Base-by-base conservation (phyloP, 1,140 invertebrate genomes). In the Babylonia areolata region DNA sequence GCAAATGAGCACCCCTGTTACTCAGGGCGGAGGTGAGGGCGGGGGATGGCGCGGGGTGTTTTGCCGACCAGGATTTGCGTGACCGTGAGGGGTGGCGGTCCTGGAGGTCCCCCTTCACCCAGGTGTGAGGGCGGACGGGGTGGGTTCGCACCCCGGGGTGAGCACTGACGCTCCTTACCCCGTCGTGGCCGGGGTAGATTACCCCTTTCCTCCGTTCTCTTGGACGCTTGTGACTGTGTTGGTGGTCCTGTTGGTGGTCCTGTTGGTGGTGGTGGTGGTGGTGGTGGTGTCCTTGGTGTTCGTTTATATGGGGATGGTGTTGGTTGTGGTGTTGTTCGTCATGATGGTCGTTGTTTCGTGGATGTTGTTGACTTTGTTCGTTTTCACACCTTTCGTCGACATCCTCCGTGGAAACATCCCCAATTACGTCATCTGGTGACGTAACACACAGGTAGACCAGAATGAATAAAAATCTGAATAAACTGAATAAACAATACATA, bases 11-110 rank as follows among this genome's bases (percentile, higher is more conserved):
- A 23, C 12, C 5, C 58, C 28, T 64, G 20, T 28, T n/a, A 64
- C 28, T 64, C 0, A 23, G 15, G 28, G 58, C 15, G 28, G 58
- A 23, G 12, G 28, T n/a, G 58, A 12, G 58, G 28, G 23, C 23
- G 28, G 58, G 5, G 5, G 58, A 77, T 35, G 39, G 17, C 73
- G 75, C 11, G 20, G 37, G 1, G 17, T 77, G 35, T 40, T 40
- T 77, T 17, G 75, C 75, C 12, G 75, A 77, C 75, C 75, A 77
- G 6, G 75, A 17, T 23, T 77, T 77, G 33, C 75, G 75, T 15
- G 20, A 9, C n/a, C 46, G 46, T 17, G 46, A 9, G 9, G 46
- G 9, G 64, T 69, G 64, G 23, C 15, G 23, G 64, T 23, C 23
- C 28, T 28, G 23, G 17, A 2, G 17, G 46, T 51, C 39, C 33